Evolutionary conservation across 1,140 invertebrate species (phyloP).

Genomic region (Brachionus angularis): DNA sequence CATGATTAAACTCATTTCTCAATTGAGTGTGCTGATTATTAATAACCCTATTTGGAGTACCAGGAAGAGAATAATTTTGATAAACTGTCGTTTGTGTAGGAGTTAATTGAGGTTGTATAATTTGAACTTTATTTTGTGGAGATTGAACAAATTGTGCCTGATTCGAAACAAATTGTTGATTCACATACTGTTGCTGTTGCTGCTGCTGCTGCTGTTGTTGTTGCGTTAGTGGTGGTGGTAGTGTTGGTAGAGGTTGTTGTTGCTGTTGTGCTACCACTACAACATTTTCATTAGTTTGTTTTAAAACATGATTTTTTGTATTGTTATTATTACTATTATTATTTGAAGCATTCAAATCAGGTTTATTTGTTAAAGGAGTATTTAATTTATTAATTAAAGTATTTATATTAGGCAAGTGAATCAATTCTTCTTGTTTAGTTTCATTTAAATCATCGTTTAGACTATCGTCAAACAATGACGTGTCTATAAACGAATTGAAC

Average conservation of each 20-base stretch:
- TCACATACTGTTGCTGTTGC: neutral
- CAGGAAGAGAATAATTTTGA: too few relatives aligned
- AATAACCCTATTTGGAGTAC: too few relatives aligned
- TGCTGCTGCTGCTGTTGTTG: neutral
- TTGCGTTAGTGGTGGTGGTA: neutral
- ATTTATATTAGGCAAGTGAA: conserved; percentile 3
- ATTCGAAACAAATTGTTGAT: neutral
- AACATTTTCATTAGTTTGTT: neutral
- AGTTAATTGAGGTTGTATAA: neutral
- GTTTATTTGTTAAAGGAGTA: neutral
- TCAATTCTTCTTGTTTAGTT: neutral
- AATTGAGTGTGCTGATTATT: too few relatives aligned
- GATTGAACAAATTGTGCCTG: neutral
- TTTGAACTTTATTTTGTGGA: neutral
- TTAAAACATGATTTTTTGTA: neutral
- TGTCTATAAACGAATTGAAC: neutral
- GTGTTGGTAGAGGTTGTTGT: neutral
- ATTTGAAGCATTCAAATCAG: too few relatives aligned
- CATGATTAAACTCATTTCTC: too few relatives aligned
- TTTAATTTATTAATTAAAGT: neutral
- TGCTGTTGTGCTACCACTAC: neutral
- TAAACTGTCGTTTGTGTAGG: neutral
- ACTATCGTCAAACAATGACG: neutral
- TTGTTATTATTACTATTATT: too few relatives aligned
- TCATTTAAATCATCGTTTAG: neutral